A percentile compares a stretch with the other conserved stretches of the same genome.
Evolutionary conservation across 2,113 vertebrate species (phyloP).

Genomic region (Saccopteryx bilineata): DNA sequence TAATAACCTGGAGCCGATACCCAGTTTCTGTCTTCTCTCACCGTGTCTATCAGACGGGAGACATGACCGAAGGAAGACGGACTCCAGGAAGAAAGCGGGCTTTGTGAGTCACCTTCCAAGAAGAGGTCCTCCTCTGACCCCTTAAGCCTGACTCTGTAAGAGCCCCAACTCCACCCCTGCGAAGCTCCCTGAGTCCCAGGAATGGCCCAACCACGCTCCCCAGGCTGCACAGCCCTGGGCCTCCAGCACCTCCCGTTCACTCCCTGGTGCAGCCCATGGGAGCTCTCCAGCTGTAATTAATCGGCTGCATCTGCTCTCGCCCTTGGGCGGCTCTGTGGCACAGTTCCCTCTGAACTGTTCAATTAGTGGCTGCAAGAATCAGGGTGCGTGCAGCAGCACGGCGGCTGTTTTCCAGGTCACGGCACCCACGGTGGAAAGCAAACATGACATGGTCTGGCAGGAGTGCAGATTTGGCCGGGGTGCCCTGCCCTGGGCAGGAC

Average conservation of each 20-base stretch:
- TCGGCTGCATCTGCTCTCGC: constrained; percentile 92
- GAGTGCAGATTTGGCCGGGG: not conserved
- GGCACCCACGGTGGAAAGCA: constrained; percentile 81
- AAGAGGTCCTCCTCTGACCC: not conserved
- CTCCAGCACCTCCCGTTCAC: constrained; percentile 67
- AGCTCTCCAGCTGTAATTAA: constrained; percentile 93
- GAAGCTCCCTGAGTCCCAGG: not conserved
- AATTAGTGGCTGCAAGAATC: constrained; percentile 95
- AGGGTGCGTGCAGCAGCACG: constrained; percentile 87
- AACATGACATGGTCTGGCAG: constrained; percentile 57
- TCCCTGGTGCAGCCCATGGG: constrained; percentile 59
- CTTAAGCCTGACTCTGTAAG: not conserved
- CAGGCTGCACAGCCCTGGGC: not conserved
- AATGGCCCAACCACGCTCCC: not conserved
- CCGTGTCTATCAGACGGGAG: not conserved
- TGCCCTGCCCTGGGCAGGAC: fast-evolving
- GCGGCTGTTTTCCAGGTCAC: constrained; percentile 89
- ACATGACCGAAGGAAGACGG: not conserved
- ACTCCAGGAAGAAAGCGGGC: not conserved
- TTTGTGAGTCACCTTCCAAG: not conserved
- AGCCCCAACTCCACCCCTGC: not conserved
- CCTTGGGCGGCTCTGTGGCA: constrained; percentile 93
- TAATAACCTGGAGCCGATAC: not conserved
- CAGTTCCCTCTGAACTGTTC: constrained; percentile 95
- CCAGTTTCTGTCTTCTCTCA: not conserved